These are phyloP conservation scores for Dendrocopos noguchii DNA, from an alignment of 2,113 vertebrate species.

Conservation along the genomic window DNA sequence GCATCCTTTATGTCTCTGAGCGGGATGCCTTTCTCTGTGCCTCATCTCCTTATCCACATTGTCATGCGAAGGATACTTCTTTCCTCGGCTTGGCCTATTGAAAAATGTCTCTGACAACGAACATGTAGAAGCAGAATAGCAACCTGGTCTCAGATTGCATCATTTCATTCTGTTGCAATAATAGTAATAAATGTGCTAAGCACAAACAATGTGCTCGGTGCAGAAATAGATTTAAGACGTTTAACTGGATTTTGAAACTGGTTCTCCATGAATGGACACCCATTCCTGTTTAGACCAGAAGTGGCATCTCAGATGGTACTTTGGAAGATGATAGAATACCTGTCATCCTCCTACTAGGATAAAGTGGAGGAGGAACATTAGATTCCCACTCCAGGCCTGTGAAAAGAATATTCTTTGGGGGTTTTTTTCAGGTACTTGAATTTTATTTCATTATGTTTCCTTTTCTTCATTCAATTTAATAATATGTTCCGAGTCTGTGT, in stretches of 20 bases:
- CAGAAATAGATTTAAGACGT: conserved; percentile 2
- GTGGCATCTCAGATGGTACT: conserved; percentile 31
- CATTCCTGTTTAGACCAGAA: conserved; percentile 21
- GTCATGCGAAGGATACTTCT: neutral
- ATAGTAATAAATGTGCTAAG: neutral
- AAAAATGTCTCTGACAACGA: neutral
- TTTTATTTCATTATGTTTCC: conserved; percentile 63
- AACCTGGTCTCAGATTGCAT: neutral
- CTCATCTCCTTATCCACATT: neutral
- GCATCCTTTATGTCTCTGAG: neutral
- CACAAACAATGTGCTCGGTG: neutral
- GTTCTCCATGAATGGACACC: neutral
- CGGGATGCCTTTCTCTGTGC: neutral
- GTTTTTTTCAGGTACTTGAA: conserved; percentile 30
- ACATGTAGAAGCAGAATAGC: neutral
- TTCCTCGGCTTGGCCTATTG: neutral
- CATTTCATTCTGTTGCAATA: neutral
- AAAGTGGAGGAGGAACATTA: conserved; percentile 39
- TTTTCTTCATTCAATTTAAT: conserved; percentile 68
- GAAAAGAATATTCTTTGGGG: neutral
- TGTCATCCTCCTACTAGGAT: conserved; percentile 21
- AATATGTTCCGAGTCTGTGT: conserved; percentile 62
- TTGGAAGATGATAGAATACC: conserved; percentile 23
- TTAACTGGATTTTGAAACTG: conserved; percentile 29
- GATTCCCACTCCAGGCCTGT: conserved; percentile 15